Evolutionary conservation across 30 jellyfish, hydroid and myxozoan genomes (phyloP), one percentile per base, ranked within the genome.

Genomic region (Euphysa ruthae): DNA sequence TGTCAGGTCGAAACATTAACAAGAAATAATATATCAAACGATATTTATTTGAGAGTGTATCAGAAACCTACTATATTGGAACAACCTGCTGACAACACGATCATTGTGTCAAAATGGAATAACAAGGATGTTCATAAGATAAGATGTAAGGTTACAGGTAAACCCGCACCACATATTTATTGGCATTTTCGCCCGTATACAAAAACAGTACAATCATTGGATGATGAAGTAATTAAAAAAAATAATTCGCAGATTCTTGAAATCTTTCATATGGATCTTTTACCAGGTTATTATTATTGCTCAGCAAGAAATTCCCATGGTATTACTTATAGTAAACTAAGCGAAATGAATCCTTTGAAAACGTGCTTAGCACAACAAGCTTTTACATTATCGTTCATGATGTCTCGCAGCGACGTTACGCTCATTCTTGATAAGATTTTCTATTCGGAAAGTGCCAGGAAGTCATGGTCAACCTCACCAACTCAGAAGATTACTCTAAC

Each of bases 401-500:
- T 61, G 34, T 62, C 74, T 4, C 62, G 74, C 8, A 34, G 22
- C n/a, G 74, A 61, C 24, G 26, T 61, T 19, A 1, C 74, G 4
- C 28, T 15, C 10, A 28, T 61, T 27, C 70, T 61, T 15, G 18
- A 31, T 15, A 1, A 33, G 22, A 61, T 61, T 3, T 61, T 61
- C 31, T 61, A 61, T 18, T 61, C 74, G 7, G 63, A 61, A 3
- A 32, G 26, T 6, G 74, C 74, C 4, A 61, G 22, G 7, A 61
- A 61, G 18, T 60, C 74, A 23, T 61, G 74, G 74, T 61, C 74
- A 10, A 32, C 63, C 32, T 61, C 74, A 61, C 62, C 13, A 61
- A 61, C 65, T 19, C 74, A 61, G 31, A 28, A 22, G 4, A 61
- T 61, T n/a, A 3, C 74, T 0, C 19, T 61, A 18, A 62, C 74